Percentiles rank a stretch among this genome's conserved stretches.
Evolutionary conservation across 1,140 invertebrate genomes (phyloP).

Genomic region (roundworm (Caenorhabditis elegans)): WBcel235 BX284604.4:7451501-7452000

Average conservation of each 20-base stretch:
- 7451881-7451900: neutral
- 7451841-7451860: too few relatives aligned
- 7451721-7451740: constrained; percentile 31
- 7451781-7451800: neutral
- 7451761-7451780: neutral
- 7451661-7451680: constrained; percentile 2
- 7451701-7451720: neutral
- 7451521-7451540: neutral
- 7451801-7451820: neutral
- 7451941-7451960: neutral
- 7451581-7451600: too few relatives aligned
- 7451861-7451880: too few relatives aligned
- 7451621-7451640: too few relatives aligned
- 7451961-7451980: neutral
- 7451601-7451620: too few relatives aligned
- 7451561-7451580: neutral
- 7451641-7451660: neutral
- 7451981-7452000: neutral
- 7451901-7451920: neutral
- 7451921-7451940: neutral
- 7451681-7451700: neutral
- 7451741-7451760: constrained; percentile 29
- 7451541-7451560: neutral
- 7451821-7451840: neutral
- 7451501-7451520: neutral